A percentile compares a stretch with the other conserved stretches of the same genome.
These are phyloP conservation scores for Helicorthomorpha holstii DNA, from an alignment of 1,140 invertebrate species.

Conservation along the genomic window DNA sequence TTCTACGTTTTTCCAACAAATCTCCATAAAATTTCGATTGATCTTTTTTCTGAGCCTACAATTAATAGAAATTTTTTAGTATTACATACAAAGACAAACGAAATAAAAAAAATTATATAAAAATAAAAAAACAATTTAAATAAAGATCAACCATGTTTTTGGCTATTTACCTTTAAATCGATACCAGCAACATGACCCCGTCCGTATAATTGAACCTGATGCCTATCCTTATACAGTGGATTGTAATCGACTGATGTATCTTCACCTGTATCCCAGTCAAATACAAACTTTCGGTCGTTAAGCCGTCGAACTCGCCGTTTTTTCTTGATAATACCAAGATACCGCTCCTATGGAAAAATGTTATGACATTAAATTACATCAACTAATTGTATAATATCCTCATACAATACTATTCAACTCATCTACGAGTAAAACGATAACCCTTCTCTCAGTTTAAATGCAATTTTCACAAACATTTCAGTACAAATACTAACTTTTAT, in stretches of 20 bases:
- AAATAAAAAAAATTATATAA: background rate
- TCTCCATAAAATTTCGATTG: conserved; percentile 97
- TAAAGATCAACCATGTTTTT: background rate
- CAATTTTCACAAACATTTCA: no score
- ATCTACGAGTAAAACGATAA: no score
- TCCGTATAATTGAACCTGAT: conserved; percentile 93
- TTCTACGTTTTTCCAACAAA: conserved; percentile 81
- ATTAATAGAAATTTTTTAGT: no score
- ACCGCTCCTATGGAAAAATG: conserved; percentile 45
- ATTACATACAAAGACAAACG: conserved; percentile 1
- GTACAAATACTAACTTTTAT: conserved; percentile 51
- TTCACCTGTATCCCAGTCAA: conserved; percentile 98
- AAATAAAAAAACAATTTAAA: background rate
- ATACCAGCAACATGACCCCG: conserved; percentile 95
- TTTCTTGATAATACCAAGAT: conserved; percentile 86
- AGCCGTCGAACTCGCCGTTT: conserved; percentile 76
- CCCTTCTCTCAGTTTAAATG: no score
- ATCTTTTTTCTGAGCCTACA: conserved; percentile 90
- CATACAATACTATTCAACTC: no score
- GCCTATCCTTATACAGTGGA: conserved; percentile 84
- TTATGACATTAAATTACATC: background rate
- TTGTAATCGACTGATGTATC: conserved; percentile 98
- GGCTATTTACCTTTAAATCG: conserved; percentile 34
- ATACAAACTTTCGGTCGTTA: conserved; percentile 98
- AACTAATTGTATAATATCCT: background rate